These are phyloP conservation scores for Holacanthus passer DNA, from an alignment of 2,113 vertebrate genomes.

Conservation along the genomic window DNA sequence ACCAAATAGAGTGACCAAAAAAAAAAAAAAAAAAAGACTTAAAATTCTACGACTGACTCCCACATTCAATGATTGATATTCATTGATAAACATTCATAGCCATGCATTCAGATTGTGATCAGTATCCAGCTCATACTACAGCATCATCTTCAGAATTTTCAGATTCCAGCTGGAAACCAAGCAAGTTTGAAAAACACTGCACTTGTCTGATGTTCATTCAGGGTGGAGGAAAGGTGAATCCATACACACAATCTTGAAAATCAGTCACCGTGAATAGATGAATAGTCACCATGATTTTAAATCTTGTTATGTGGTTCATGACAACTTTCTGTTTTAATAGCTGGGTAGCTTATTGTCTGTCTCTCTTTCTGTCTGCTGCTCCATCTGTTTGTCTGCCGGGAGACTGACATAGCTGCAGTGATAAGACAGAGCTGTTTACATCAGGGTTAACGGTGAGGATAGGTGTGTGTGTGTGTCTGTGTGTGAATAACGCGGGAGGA, in stretches of 20 bases:
- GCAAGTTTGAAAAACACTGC: not conserved
- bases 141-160: not conserved
- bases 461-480: constrained; percentile 9
- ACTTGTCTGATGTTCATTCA: not conserved
- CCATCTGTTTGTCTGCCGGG: constrained; percentile 36
- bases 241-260: no score
- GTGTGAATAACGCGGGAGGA: not conserved
- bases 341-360: not conserved
- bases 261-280: not conserved
- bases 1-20: not conserved
- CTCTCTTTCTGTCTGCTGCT: not conserved
- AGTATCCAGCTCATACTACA: not conserved
- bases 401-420: constrained; percentile 31
- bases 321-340: not conserved
- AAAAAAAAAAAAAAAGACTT: no score
- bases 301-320: not conserved
- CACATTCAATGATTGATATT: not conserved
- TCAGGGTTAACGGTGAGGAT: constrained; percentile 36
- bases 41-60: no score
- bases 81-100: not conserved
- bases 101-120: constrained; percentile 1
- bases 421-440: constrained; percentile 71
- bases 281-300: not conserved
- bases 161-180: not conserved
- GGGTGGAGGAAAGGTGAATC: not conserved